Base-by-base conservation (phyloP, 2,888 invertebrate genomes). In the Podotricha telesiphe region DNA sequence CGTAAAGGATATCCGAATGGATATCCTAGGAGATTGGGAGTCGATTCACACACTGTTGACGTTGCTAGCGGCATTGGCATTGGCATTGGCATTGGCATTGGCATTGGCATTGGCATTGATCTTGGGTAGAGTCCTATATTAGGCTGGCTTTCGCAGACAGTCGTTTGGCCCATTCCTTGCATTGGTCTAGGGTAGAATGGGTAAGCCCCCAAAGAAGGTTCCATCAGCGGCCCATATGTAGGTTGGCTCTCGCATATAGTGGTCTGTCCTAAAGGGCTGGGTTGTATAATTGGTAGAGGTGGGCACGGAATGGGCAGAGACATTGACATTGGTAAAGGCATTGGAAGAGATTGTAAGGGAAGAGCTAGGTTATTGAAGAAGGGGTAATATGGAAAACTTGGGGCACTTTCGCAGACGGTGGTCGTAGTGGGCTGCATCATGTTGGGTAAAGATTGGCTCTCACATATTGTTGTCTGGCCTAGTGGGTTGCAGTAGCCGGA, bases 401-500 rank as follows among this genome's bases (percentile, higher is more conserved):
- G 67, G 8, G 45, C 11, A 48, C 8, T 19, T 42, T 79, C 79
- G 63, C 76, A 78, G 59, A 79, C 73, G 1, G 79, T 76, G 0
- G 76, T 75, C 0, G 74, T 50, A 11, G 59, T 72, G 0, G 67
- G 65, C 7, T 76, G 71, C 17, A 77, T 28, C 28, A 74, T 67
- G 69, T 76, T 80, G 7, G 81, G 75, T 0, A 74, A n/a, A 13
- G 48, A 17, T 48, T 62, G 62, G 0, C 78, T 73, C 61, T 85
- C 84, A 55, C 83, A 85, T n/a, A 83, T 67, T 0, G 85, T 80
- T 0, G 80, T 72, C 10, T 73, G 75, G 0, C 80, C 82, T 63
- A 87, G 15, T 0, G 88, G 88, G 69, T 81, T 82, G 75, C 82
- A 80, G 20, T 66, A 75, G 1, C 78, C 84, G 1, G 81, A 71